Evolutionary conservation across 2,888 invertebrate species (phyloP), one percentile per base, ranked within the genome.

Genomic region (Zeuzera pyrina): DNA sequence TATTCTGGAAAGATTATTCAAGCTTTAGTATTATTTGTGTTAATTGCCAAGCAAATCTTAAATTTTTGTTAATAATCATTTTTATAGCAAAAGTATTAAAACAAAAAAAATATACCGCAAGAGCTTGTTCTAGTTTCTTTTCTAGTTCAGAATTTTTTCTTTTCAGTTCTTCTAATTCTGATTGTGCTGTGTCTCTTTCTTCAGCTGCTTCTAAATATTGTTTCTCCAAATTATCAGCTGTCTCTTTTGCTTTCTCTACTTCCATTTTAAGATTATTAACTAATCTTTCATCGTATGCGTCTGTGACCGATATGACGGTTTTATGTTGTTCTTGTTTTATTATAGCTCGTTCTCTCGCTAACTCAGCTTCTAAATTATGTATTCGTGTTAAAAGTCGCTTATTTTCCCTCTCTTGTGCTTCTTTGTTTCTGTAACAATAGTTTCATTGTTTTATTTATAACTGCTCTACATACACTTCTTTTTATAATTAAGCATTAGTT

Each of bases 381-480:
- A 94, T 89, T 67, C 89, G 89, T 30, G 91, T 89, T 62, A 89
- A 81, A 30, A 95, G 85, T 51, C 93, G 89, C 65, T 94, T 94
- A 60, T 94, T 95, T 71, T 95, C 95, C 55, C 93, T 81, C 49
- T 91, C 92, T 54, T 93, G 87, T 1, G 91, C 91, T 68, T 94
- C 94, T 57, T 94, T 94, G 57, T 93, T 93, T 54, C 92, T 86
- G 47, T 31, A 49, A 47, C 5, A 15, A 10, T 8, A 10, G 1
- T n/a, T 22, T 22, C n/a, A 22, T 11, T 10, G 22, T n/a, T 11
- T 10, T 22, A 22, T 22, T 22, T 8, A 22, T 22, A 6, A 6
- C 5, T 22, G 8, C 22, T 22, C 8, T 19, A 6, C 19, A 19
- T 8, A 8, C 5, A 5, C 8, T 19, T 19, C 5, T 6, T 19